These are phyloP conservation scores for Ctenodactylus gundi DNA, from an alignment of 2,113 vertebrate species.

Conservation along the genomic window DNA sequence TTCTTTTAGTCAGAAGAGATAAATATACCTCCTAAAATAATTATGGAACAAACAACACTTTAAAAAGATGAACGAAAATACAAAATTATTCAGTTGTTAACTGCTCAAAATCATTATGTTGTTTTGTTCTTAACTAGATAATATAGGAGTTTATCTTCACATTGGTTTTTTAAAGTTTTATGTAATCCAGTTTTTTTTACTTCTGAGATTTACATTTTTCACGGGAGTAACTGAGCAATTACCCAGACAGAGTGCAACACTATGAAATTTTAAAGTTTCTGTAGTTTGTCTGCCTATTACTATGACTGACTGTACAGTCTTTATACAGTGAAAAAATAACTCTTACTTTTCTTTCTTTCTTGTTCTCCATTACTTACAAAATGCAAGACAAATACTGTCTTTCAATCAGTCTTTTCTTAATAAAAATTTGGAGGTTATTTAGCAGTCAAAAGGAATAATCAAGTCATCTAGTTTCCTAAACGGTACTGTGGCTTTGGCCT, in stretches of 20 bases:
- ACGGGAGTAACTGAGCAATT: background rate
- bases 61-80: background rate
- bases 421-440: constrained; percentile 24
- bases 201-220: constrained; percentile 25
- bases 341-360: background rate
- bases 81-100: background rate
- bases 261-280: constrained; percentile 26
- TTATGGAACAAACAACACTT: background rate
- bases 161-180: constrained; percentile 42
- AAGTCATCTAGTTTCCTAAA: background rate
- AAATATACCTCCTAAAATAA: background rate
- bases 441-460: background rate
- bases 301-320: background rate
- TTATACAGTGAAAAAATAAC: background rate
- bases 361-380: background rate
- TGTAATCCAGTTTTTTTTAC: constrained; percentile 38
- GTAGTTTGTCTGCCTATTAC: background rate
- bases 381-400: background rate
- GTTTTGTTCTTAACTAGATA: constrained; percentile 30
- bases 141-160: background rate
- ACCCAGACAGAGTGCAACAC: background rate
- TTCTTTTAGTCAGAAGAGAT: background rate
- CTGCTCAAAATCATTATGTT: constrained; percentile 9
- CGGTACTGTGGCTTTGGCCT: background rate
- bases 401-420: background rate